phyloP scores from a whole-genome alignment of 2,113 vertebrate genomes.

The Oxyura jamaicensis region DNA sequence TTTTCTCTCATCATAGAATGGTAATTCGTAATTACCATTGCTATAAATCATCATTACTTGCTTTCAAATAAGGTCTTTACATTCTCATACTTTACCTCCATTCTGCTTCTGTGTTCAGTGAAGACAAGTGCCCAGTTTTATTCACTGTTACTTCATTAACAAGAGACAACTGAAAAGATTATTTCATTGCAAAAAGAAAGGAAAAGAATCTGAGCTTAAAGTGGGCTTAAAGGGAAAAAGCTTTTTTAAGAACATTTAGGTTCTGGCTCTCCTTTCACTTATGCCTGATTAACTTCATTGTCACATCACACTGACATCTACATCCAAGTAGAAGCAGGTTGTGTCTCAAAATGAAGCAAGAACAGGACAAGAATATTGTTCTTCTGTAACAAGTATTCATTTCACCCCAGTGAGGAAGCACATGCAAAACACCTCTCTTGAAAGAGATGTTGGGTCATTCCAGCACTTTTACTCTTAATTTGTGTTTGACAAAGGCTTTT shows the following conservation, averaged over 20 bases:
- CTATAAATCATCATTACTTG: neutral
- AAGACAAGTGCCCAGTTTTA: neutral
- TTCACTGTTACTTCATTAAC: neutral
- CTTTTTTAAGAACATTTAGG: neutral
- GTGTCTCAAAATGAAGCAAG: neutral
- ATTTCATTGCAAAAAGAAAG: neutral
- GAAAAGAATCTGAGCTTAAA: neutral
- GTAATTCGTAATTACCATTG: too few relatives aligned
- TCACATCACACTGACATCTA: neutral
- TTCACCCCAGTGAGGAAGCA: neutral
- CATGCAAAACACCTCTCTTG: neutral
- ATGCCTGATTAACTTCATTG: neutral
- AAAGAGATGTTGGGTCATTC: neutral
- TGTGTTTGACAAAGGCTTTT: neutral
- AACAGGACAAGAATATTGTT: neutral
- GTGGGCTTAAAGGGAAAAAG: neutral
- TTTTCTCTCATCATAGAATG: neutral
- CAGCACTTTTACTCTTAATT: neutral
- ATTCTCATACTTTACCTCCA: neutral
- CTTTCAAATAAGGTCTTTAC: neutral
- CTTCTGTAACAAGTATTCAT: neutral
- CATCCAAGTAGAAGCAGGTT: neutral
- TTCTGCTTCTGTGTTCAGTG: neutral
- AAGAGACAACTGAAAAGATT: neutral
- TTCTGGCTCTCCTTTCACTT: neutral